phyloP scores from a whole-genome alignment of 2,888 invertebrate genomes.

The Halictus quadricinctus region DNA sequence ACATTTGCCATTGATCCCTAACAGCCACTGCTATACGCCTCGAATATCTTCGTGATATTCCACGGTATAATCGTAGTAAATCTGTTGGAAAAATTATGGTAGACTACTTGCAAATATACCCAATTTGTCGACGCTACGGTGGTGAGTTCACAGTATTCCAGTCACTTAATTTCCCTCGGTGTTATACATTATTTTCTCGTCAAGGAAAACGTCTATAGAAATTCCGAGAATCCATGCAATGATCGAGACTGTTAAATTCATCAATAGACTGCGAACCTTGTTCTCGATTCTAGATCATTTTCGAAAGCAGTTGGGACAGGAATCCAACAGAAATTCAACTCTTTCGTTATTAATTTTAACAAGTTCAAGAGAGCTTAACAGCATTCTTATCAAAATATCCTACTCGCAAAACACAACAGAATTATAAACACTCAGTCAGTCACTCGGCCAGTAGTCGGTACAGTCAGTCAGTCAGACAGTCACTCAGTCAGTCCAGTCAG shows the following conservation, averaged over 20 bases:
- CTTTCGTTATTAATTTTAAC: background rate
- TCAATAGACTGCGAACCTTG: too few relatives aligned
- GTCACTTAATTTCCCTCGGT: background rate
- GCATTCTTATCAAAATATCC: background rate
- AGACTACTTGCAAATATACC: background rate
- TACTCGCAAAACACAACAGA: too few relatives aligned
- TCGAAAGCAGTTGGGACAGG: background rate
- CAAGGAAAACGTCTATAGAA: background rate
- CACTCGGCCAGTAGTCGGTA: too few relatives aligned
- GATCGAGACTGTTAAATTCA: background rate
- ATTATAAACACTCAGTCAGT: too few relatives aligned
- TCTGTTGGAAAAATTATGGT: background rate
- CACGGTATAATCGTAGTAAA: background rate
- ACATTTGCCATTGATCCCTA: slow-evolving; percentile 5
- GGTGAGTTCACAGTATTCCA: background rate
- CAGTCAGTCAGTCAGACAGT: too few relatives aligned
- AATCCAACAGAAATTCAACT: background rate
- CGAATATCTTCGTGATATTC: background rate
- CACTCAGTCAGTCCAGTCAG: too few relatives aligned
- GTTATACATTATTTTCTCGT: too few relatives aligned
- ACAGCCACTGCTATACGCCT: background rate
- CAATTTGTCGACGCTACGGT: background rate
- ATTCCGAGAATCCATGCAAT: background rate
- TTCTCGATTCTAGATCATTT: too few relatives aligned
- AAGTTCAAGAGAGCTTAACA: background rate